A percentile compares a stretch with the other conserved stretches of the same genome.
These are phyloP conservation scores for Scelioninae gen. 1 DNA, from an alignment of 2,888 invertebrate genomes.

Conservation along the genomic window DNA sequence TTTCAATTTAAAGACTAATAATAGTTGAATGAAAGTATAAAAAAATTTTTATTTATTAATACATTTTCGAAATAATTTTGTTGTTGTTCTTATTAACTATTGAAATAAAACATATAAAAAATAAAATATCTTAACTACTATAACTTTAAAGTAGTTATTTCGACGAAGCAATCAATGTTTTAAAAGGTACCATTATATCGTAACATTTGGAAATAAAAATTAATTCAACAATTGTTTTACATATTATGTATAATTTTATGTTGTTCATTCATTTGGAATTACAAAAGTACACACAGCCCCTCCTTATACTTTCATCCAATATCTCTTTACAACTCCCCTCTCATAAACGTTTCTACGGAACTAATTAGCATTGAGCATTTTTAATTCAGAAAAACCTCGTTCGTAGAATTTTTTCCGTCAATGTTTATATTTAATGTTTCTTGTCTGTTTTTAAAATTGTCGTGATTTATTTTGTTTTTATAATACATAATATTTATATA, in stretches of 20 bases:
- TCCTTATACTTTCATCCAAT: constrained; percentile 71
- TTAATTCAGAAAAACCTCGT: constrained; percentile 79
- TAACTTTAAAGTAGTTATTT: no score
- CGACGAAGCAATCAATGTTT: no score
- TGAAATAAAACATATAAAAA: no score
- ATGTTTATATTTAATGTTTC: constrained; percentile 52
- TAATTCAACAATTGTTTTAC: constrained; percentile 32
- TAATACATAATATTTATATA: no score
- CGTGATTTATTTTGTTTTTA: no score
- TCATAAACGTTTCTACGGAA: constrained; percentile 80
- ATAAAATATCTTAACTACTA: no score
- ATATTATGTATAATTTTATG: constrained; percentile 80
- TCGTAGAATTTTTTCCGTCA: constrained; percentile 40
- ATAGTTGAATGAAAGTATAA: no score
- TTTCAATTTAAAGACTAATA: no score
- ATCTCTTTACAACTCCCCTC: constrained; percentile 65
- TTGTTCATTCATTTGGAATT: constrained; percentile 82
- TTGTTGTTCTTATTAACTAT: neutral
- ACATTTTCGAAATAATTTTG: no score
- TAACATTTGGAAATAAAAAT: neutral
- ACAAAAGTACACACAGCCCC: constrained; percentile 75
- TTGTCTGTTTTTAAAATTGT: no score
- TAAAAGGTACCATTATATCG: no score
- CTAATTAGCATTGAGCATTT: constrained; percentile 84
- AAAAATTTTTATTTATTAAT: no score